These are phyloP conservation scores for Malacosoma neustria DNA, from an alignment of 2,888 invertebrate genomes.

Conservation along the genomic window DNA sequence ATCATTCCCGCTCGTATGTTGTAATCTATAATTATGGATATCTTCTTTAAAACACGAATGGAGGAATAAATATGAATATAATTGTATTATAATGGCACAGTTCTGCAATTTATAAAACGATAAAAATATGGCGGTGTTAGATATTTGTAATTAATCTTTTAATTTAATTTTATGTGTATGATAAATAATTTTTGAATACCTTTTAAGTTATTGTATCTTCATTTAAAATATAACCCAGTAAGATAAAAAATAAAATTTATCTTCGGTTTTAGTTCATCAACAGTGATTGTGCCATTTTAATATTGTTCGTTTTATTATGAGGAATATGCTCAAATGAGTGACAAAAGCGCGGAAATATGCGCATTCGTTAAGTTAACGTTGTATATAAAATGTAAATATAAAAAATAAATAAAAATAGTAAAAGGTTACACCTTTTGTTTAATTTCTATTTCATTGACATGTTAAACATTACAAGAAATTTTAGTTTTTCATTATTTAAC, in stretches of 20 bases:
- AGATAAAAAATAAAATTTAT: too few species aligned
- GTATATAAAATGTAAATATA: slow-evolving; percentile 71
- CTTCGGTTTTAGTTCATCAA: too few species aligned
- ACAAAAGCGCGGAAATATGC: slow-evolving; percentile 34
- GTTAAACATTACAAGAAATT: not conserved
- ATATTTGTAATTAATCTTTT: too few species aligned
- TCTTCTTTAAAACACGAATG: slow-evolving; percentile 12
- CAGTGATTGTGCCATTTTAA: slow-evolving; percentile 6
- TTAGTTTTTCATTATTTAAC: too few species aligned
- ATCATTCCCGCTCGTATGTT: slow-evolving; percentile 57
- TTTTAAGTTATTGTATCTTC: too few species aligned
- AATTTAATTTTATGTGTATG: too few species aligned
- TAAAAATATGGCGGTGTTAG: too few species aligned
- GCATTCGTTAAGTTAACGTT: slow-evolving; percentile 48
- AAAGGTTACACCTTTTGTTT: slow-evolving; percentile 22
- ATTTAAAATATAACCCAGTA: too few species aligned
- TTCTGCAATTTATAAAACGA: too few species aligned
- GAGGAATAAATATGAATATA: not conserved
- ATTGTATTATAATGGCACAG: not conserved
- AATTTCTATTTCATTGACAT: not conserved
- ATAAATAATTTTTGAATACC: not conserved
- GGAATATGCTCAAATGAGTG: slow-evolving; percentile 55
- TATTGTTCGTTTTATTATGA: slow-evolving; percentile 12
- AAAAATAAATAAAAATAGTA: slow-evolving; percentile 65
- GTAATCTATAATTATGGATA: slow-evolving; percentile 40